phyloP scores from a whole-genome alignment of 1,140 invertebrate species.

The Caligus rogercresseyi region DNA sequence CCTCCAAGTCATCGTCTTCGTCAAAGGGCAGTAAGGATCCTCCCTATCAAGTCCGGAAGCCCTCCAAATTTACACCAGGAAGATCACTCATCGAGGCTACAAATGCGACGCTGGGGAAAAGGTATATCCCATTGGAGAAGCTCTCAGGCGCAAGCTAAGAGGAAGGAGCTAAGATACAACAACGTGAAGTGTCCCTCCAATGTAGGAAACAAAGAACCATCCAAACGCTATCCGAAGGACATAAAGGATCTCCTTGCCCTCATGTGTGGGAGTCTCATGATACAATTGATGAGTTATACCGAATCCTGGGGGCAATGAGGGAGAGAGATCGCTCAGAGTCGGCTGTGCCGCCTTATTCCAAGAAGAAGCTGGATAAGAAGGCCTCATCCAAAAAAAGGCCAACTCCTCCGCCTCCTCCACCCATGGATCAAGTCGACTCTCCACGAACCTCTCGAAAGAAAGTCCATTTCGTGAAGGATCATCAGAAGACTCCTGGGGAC shows the following conservation, averaged over 20 bases:
- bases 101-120: slow-evolving; percentile 8
- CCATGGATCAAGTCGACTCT: neutral
- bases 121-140: slow-evolving; percentile 13
- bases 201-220: neutral
- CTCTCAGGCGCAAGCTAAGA: neutral
- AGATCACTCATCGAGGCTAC: slow-evolving; percentile 11
- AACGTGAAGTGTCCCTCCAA: neutral
- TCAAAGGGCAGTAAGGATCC: neutral
- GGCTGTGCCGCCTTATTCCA: neutral
- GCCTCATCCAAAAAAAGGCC: neutral
- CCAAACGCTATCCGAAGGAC: neutral
- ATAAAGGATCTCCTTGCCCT: neutral
- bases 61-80: slow-evolving; percentile 14
- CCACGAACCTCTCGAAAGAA: too few relatives aligned
- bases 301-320: slow-evolving; percentile 5
- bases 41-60: neutral
- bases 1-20: neutral
- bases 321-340: neutral
- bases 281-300: neutral
- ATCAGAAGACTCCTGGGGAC: neutral
- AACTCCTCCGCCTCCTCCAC: too few relatives aligned
- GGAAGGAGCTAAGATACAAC: neutral
- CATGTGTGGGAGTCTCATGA: slow-evolving; percentile 9
- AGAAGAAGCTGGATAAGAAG: neutral
- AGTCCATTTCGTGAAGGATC: neutral